Conservation (phyloP, 1,140 invertebrate species). For the Cyrtorhinus lividipennis region DNA sequence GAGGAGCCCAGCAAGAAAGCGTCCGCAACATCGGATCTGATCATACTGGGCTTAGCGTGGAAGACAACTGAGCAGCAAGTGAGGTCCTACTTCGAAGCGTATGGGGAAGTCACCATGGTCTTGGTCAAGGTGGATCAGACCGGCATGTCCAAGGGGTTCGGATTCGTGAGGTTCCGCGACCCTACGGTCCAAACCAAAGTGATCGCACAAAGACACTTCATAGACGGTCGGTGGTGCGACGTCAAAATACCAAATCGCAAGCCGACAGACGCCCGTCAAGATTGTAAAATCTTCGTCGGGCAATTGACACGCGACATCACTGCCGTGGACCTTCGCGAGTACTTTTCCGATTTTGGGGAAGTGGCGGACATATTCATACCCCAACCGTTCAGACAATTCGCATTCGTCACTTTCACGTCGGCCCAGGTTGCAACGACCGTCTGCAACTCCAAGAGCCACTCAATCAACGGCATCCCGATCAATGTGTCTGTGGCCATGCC, state of each 20-base stretch:
- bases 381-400: slow-evolving; percentile 58
- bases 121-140: not conserved
- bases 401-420: not conserved
- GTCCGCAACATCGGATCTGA: not conserved
- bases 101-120: not conserved
- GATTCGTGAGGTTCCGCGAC: not conserved
- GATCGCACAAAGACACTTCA: not conserved
- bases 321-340: slow-evolving; percentile 77
- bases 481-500: not conserved
- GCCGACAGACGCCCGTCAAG: not conserved
- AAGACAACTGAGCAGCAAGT: not conserved
- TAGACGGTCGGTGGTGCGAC: not conserved
- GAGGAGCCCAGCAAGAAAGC: not conserved
- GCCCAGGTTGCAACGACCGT: not conserved
- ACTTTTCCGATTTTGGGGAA: slow-evolving; percentile 91
- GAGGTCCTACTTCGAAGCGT: not conserved
- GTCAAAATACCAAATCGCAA: not conserved
- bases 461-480: not conserved
- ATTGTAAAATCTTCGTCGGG: slow-evolving; percentile 89
- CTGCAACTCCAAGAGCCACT: not conserved
- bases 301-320: slow-evolving; percentile 83
- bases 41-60: not conserved
- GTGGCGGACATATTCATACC: slow-evolving; percentile 94
- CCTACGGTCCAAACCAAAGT: not conserved
- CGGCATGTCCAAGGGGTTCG: not conserved